Percentiles rank a stretch among this genome's conserved stretches.
Evolutionary conservation across 1,140 invertebrate genomes (phyloP).

Genomic region (Scylla paramamosain): DNA sequence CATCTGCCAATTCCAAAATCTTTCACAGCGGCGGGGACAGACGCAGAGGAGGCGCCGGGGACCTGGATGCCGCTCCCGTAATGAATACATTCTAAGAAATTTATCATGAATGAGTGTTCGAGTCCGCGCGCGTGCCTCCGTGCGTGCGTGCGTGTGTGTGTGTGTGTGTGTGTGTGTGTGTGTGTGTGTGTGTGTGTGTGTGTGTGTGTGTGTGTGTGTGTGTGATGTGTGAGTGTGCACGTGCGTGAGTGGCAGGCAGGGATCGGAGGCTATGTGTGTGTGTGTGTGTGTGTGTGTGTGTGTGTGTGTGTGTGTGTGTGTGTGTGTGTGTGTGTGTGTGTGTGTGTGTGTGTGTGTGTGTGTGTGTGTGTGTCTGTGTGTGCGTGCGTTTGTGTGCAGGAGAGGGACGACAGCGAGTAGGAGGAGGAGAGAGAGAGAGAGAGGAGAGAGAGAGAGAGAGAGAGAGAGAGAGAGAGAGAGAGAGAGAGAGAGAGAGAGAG

Average conservation of each 20-base stretch:
- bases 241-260: not conserved
- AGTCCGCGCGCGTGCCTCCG: not conserved
- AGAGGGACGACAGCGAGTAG: not conserved
- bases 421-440: not conserved
- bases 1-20: slow-evolving; percentile 73
- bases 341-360: too few relatives aligned
- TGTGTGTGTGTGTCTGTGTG: too few relatives aligned
- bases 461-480: not conserved
- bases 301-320: not conserved
- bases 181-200: slow-evolving; percentile 1
- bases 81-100: slow-evolving; percentile 65
- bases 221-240: not conserved
- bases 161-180: slow-evolving; percentile 38
- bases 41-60: not conserved
- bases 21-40: slow-evolving; percentile 27
- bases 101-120: slow-evolving; percentile 37
- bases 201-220: slow-evolving; percentile 20
- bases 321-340: too few relatives aligned
- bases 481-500: not conserved
- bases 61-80: not conserved
- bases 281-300: slow-evolving; percentile 20
- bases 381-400: too few relatives aligned
- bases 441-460: not conserved
- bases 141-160: slow-evolving; percentile 15
- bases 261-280: not conserved